Evolutionary conservation across 1,140 invertebrate genomes (phyloP).

Genomic region (Alviniconcha marisindica): DNA sequence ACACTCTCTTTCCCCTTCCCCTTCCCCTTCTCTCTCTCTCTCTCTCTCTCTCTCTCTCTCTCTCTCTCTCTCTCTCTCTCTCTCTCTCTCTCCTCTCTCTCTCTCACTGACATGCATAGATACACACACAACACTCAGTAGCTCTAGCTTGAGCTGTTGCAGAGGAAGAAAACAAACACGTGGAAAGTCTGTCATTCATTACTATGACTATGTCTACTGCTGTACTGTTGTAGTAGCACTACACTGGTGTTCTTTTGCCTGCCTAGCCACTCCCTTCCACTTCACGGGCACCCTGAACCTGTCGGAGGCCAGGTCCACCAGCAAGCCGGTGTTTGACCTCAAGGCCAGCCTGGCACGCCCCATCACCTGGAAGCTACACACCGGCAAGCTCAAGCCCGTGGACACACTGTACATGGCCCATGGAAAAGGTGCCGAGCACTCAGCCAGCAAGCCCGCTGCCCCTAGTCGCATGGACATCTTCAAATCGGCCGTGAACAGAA

Average conservation of each 20-base stretch:
- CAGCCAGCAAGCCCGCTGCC: not conserved
- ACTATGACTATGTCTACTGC: no score
- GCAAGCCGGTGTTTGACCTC: conserved; percentile 65
- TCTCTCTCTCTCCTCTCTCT: no score
- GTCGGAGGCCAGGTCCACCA: conserved; percentile 45
- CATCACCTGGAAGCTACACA: conserved; percentile 70
- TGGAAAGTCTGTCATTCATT: no score
- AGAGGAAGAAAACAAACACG: no score
- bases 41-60: no score
- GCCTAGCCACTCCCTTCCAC: conserved; percentile 64
- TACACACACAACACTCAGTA: no score
- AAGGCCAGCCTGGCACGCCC: conserved; percentile 70
- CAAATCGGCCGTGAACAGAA: conserved; percentile 39
- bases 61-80: no score
- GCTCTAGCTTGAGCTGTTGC: no score
- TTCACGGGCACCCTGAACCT: conserved; percentile 59
- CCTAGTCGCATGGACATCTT: not conserved
- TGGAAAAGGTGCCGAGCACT: not conserved
- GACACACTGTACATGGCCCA: conserved; percentile 8
- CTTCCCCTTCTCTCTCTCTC: no score
- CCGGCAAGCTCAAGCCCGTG: conserved; percentile 67
- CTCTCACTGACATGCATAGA: no score
- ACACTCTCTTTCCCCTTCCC: no score
- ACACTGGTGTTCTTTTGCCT: conserved; percentile 41
- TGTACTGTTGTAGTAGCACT: no score